Conservation (phyloP, 1,140 invertebrate species). For the Chironomus striatipennis region DNA sequence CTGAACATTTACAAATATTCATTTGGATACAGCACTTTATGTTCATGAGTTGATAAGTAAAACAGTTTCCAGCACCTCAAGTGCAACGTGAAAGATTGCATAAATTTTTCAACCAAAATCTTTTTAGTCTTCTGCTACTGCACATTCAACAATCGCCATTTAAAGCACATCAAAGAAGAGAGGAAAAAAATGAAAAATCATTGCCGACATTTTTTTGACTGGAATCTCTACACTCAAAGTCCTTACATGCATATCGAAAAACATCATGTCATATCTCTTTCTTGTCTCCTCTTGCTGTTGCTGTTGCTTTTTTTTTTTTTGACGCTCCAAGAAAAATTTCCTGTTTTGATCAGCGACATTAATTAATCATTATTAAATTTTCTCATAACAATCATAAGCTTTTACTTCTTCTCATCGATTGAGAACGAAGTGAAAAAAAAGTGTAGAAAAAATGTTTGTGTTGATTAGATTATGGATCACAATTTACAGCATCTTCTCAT, state of each 20-base stretch:
- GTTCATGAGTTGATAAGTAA: too few species aligned
- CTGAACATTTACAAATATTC: too few species aligned
- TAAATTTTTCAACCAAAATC: too few species aligned
- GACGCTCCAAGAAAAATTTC: background rate
- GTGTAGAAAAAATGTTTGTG: background rate
- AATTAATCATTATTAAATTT: slow-evolving; percentile 23
- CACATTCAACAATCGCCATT: too few species aligned
- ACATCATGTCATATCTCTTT: background rate
- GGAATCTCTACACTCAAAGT: background rate
- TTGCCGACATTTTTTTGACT: background rate
- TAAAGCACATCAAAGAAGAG: too few species aligned
- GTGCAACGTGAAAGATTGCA: too few species aligned
- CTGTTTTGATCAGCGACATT: background rate
- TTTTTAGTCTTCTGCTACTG: too few species aligned
- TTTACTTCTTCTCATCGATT: background rate
- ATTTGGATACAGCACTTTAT: too few species aligned
- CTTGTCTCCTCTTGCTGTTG: background rate
- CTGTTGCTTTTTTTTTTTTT: slow-evolving; percentile 3
- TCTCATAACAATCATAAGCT: background rate
- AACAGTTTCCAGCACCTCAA: too few species aligned
- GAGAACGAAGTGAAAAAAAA: too few species aligned
- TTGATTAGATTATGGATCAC: slow-evolving; percentile 8
- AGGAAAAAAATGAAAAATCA: too few species aligned
- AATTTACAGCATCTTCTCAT: background rate
- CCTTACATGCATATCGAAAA: background rate